Evolutionary conservation across 1,140 invertebrate genomes (phyloP).

Genomic region (Thaumatotibia leucotreta): DNA sequence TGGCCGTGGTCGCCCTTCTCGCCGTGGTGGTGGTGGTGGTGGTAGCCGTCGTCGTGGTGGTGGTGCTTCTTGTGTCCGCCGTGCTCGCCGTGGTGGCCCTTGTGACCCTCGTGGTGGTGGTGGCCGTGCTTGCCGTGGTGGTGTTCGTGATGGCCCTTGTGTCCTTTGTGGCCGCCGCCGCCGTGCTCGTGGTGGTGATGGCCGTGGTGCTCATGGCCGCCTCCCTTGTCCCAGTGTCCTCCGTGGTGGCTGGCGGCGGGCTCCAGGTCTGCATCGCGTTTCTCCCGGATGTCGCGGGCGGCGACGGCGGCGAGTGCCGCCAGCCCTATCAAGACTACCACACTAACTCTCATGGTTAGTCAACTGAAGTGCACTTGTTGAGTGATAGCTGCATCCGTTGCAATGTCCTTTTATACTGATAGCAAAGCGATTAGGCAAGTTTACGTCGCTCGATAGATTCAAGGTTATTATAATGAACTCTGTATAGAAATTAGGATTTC

Average conservation of each 20-base stretch:
- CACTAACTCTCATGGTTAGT: constrained; percentile 52
- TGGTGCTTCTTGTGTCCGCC: constrained; percentile 85
- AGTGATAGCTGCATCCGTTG: constrained; percentile 49
- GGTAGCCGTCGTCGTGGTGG: constrained; percentile 80
- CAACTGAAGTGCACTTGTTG: constrained; percentile 35
- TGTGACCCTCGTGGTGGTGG: constrained; percentile 82
- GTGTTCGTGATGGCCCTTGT: constrained; percentile 78
- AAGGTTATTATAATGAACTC: constrained; percentile 36
- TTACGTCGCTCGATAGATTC: constrained; percentile 33
- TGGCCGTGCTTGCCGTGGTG: constrained; percentile 82
- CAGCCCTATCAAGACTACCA: constrained; percentile 54
- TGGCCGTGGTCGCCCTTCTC: constrained; percentile 84
- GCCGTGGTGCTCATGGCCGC: constrained; percentile 72
- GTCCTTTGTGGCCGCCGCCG: constrained; percentile 78
- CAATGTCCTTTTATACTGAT: constrained; percentile 63
- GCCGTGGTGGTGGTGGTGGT: constrained; percentile 82
- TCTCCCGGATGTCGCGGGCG: constrained; percentile 49
- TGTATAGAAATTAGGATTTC: neutral
- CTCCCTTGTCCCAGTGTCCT: constrained; percentile 67
- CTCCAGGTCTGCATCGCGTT: constrained; percentile 73
- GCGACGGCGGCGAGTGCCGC: constrained; percentile 46
- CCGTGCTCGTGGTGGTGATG: constrained; percentile 77
- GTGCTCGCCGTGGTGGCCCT: constrained; percentile 83
- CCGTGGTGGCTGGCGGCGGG: constrained; percentile 72
- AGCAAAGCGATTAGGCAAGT: constrained; percentile 49